phyloP scores from a whole-genome alignment of 2,888 invertebrate genomes.

The Fissipunctia ypsillon region DNA sequence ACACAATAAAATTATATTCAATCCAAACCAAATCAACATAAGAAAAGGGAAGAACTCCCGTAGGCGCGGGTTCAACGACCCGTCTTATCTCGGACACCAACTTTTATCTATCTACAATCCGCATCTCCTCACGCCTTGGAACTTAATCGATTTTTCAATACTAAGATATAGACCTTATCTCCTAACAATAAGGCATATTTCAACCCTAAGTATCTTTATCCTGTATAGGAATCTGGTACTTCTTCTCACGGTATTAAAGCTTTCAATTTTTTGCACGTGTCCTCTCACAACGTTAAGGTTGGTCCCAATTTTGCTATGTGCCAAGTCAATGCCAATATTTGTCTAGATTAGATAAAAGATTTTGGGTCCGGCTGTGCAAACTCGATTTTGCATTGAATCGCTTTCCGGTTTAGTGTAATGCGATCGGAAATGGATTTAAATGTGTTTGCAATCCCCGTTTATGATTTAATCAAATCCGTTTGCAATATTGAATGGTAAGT shows the following conservation, averaged over 20 bases:
- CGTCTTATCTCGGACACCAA: slow-evolving; percentile 84
- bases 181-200: slow-evolving; percentile 72
- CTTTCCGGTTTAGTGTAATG: slow-evolving; percentile 70
- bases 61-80: slow-evolving; percentile 80
- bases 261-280: slow-evolving; percentile 53
- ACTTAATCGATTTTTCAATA: slow-evolving; percentile 78
- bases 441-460: slow-evolving; percentile 54
- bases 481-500: slow-evolving; percentile 27
- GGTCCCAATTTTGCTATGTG: slow-evolving; percentile 77
- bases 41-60: slow-evolving; percentile 75
- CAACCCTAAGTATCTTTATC: slow-evolving; percentile 54
- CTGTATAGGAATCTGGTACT: slow-evolving; percentile 66
- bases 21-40: slow-evolving; percentile 76
- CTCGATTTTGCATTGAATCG: slow-evolving; percentile 67
- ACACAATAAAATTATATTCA: slow-evolving; percentile 73
- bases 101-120: slow-evolving; percentile 84
- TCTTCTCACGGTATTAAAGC: slow-evolving; percentile 63
- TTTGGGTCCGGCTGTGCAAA: slow-evolving; percentile 72
- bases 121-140: slow-evolving; percentile 76
- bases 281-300: slow-evolving; percentile 58
- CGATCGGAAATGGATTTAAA: slow-evolving; percentile 64
- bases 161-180: slow-evolving; percentile 76
- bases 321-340: slow-evolving; percentile 81
- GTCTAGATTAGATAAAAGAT: slow-evolving; percentile 83
- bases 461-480: slow-evolving; percentile 55